Base-by-base conservation (phyloP, 2,888 invertebrate genomes). In the Tachina fera region DNA sequence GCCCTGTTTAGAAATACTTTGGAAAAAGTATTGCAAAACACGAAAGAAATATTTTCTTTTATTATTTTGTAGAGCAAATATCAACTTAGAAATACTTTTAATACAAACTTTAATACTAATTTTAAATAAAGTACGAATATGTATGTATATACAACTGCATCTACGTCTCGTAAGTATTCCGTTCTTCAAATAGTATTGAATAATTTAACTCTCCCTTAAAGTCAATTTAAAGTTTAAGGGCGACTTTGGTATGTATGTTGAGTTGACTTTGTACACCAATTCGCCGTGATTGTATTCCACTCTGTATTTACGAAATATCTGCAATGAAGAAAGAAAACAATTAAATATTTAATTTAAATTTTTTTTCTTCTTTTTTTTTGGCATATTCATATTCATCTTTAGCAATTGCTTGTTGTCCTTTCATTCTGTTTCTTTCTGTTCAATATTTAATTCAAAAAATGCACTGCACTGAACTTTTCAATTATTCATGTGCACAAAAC, bases 211-310 rank as follows among this genome's bases (percentile, higher is more conserved):
- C 14, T 91, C 88, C 87, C 93, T 90, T 77, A 92, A 92, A 67
- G 93, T 94, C 87, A 96, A 92, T 90, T 94, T 95, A 90, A 96
- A 96, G 92, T 95, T 95, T 83, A 96, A 92, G 53, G 96, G 96
- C 89, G 96, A 95, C 89, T 95, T 94, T 14, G 96, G 95, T 82
- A 96, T 95, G 89, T 96, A 96, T 63, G 96, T 96, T 75, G 96
- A 96, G 86, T 95, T 95, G 78, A 96, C 95, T 91, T 95, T 95
- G 91, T 96, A 96, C 19, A 95, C 94, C 88, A 96, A 92, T 86
- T 95, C 95, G 19, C 94, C 95, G 89, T 96, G 94, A 87, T 94
- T 93, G 94, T 96, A 96, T 87, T 95, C 94, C 53, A 96, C 95
- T 88, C 94, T 91, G 92, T 96, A 96, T 91, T 95, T 95, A 87